phyloP scores from a whole-genome alignment of 1,140 invertebrate species.

The Sitodiplosis mosellana region DNA sequence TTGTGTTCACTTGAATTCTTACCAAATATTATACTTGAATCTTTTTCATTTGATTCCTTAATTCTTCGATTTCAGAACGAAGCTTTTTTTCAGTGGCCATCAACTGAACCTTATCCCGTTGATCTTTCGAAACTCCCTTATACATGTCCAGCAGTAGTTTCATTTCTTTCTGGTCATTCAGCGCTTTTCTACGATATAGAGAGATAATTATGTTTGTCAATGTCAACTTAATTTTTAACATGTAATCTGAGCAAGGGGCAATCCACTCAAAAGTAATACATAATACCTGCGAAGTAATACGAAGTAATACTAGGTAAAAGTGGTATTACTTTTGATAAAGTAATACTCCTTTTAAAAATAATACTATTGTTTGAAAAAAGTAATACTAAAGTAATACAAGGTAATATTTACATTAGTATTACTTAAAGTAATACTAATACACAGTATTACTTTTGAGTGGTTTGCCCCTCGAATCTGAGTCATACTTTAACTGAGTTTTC shows the following conservation, averaged over 20 bases:
- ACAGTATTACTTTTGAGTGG: too few species aligned
- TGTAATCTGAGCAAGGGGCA: too few species aligned
- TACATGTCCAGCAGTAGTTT: constrained; percentile 93
- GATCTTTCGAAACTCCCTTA: constrained; percentile 89
- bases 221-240: constrained; percentile 14
- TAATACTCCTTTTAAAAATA: too few species aligned
- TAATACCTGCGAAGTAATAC: too few species aligned
- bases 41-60: constrained; percentile 66
- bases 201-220: too few species aligned
- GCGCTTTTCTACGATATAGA: constrained; percentile 61
- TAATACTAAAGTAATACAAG: too few species aligned
- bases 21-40: constrained; percentile 37
- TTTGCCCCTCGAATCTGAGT: constrained; percentile 12
- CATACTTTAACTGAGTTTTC: constrained; percentile 79
- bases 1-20: neutral
- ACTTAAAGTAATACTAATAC: too few species aligned
- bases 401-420: too few species aligned
- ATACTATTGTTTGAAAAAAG: too few species aligned
- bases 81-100: constrained; percentile 91
- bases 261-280: too few species aligned
- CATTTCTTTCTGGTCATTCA: constrained; percentile 82
- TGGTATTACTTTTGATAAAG: too few species aligned
- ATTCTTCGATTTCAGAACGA: constrained; percentile 72
- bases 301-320: too few species aligned
- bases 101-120: constrained; percentile 86